Conservation (phyloP, 2,113 vertebrate species). For the Tragulus kanchil region DNA sequence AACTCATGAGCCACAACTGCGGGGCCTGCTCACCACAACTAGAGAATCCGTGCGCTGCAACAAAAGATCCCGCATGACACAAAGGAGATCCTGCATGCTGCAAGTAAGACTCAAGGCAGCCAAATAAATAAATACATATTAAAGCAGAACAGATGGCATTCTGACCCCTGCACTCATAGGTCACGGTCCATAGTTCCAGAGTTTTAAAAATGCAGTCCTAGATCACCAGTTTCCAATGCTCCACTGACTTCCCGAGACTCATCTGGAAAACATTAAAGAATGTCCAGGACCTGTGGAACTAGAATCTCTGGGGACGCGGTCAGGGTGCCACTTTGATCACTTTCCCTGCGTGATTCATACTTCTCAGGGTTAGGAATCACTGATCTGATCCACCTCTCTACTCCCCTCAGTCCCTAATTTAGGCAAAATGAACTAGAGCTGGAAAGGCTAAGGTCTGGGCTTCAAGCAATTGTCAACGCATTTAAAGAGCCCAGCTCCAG, state of each 20-base stretch:
- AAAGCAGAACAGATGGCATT: neutral
- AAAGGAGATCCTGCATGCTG: neutral
- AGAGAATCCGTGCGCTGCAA: neutral
- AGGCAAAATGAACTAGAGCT: neutral
- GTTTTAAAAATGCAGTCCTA: constrained; percentile 7
- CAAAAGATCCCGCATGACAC: neutral
- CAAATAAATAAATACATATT: neutral
- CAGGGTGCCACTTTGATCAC: neutral
- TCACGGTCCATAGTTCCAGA: neutral
- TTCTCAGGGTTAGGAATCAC: neutral
- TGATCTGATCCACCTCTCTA: neutral
- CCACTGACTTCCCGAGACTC: neutral
- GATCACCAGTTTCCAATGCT: neutral
- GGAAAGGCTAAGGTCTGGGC: neutral
- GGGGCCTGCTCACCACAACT: fast-evolving
- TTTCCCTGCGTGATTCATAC: neutral
- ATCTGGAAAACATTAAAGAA: neutral
- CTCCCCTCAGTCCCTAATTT: neutral
- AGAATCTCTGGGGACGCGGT: neutral
- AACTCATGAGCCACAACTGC: fast-evolving
- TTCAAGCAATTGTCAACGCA: neutral
- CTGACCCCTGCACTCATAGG: neutral
- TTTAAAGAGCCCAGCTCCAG: neutral
- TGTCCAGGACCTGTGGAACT: neutral
- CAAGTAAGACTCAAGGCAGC: neutral